Percentiles rank a stretch among this genome's conserved stretches.
These are phyloP conservation scores for Asarcornis scutulata DNA, from an alignment of 2,113 vertebrate species.

Conservation along the genomic window DNA sequence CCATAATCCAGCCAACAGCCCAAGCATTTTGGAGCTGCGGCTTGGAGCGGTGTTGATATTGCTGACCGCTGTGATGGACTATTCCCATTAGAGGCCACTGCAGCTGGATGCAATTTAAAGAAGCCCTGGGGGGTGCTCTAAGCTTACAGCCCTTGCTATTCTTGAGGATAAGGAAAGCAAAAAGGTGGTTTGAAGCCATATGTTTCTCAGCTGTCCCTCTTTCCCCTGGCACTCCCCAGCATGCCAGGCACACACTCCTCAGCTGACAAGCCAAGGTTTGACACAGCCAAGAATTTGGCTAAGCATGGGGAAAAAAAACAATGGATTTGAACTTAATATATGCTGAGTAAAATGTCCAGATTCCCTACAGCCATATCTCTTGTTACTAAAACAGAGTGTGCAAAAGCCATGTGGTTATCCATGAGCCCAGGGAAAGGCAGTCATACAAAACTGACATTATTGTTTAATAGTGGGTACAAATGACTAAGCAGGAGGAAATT, in stretches of 20 bases:
- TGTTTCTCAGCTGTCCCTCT: neutral
- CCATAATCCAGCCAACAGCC: neutral
- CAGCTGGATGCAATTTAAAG: conserved; percentile 45
- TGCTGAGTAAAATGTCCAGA: neutral
- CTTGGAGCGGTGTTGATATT: neutral
- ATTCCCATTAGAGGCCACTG: conserved; percentile 37
- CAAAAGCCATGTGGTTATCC: neutral
- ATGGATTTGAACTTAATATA: neutral
- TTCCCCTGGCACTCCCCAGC: neutral
- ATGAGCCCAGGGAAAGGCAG: neutral
- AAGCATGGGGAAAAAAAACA: neutral
- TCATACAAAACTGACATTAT: neutral
- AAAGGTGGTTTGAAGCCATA: neutral
- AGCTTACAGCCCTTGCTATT: neutral
- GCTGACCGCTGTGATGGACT: neutral
- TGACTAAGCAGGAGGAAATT: neutral
- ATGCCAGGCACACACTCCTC: neutral
- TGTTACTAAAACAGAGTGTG: neutral
- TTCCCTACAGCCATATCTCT: neutral
- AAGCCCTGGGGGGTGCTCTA: neutral
- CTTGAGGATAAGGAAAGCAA: neutral
- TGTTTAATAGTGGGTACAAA: neutral
- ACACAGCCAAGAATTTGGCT: neutral
- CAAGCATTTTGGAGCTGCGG: neutral
- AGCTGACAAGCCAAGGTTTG: neutral